phyloP scores from a whole-genome alignment of 2,113 vertebrate genomes.

The Oreochromis niloticus region DNA sequence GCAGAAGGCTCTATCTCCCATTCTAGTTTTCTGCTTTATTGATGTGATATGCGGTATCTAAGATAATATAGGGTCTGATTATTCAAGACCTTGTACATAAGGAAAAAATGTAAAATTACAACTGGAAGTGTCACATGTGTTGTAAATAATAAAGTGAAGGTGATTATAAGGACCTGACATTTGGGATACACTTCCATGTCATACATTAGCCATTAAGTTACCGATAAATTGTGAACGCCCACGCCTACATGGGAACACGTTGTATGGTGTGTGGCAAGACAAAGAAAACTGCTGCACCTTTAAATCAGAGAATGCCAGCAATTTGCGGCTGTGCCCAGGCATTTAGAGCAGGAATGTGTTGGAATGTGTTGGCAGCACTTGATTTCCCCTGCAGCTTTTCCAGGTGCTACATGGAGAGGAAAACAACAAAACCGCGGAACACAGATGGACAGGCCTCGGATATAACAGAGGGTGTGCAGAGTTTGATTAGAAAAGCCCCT shows the following conservation, averaged over 20 bases:
- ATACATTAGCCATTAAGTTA: not conserved
- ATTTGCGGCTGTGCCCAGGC: slow-evolving; percentile 59
- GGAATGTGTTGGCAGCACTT: slow-evolving; percentile 59
- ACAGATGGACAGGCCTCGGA: slow-evolving; percentile 9
- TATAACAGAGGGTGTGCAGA: slow-evolving; percentile 3
- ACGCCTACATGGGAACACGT: not conserved
- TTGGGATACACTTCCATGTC: not conserved
- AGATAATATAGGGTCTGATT: not conserved
- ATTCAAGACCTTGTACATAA: not conserved
- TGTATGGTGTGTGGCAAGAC: not conserved
- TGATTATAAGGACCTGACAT: not conserved
- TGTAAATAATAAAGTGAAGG: not conserved
- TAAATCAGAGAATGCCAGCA: slow-evolving; percentile 48
- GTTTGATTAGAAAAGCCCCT: slow-evolving; percentile 38
- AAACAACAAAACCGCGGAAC: slow-evolving; percentile 35
- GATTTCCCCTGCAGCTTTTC: slow-evolving; percentile 49
- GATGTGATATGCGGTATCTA: not conserved
- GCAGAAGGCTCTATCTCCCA: not conserved
- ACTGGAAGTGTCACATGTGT: not conserved
- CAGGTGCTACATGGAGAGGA: slow-evolving; percentile 58
- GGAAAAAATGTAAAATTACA: not conserved
- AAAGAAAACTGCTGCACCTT: slow-evolving; percentile 50
- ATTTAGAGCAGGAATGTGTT: slow-evolving; percentile 50
- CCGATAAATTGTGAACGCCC: not conserved
- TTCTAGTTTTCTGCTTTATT: not conserved